Base-by-base conservation (phyloP, 2,888 invertebrate species). In the Hoplodrina ambigua region DNA sequence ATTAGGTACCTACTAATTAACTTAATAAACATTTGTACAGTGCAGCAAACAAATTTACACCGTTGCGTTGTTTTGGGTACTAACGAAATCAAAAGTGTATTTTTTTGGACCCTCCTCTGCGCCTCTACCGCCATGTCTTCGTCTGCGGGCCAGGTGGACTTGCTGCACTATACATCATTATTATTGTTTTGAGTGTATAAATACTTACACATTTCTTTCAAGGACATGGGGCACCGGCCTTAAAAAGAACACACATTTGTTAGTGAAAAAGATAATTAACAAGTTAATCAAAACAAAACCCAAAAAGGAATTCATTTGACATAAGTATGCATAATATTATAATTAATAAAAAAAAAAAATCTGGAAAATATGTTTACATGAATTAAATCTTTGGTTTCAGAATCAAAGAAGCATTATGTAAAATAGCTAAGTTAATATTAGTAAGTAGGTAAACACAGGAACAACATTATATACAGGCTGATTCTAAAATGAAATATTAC, bases 171-270 rank as follows among this genome's bases (percentile, higher is more conserved):
- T 41, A 11, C 41, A 41, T 41, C 41, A 41, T 41, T 13, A 41
- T 41, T 41, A 41, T 41, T 2, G 41, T 41, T 41, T 41, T 17
- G 58, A 66, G 56, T 58, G 10, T 56, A 0, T 61, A 61, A 55
- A 53, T 88, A 91, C 95, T 94, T 92, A 95, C 95, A 94, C 87
- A 90, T 94, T 96, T 86, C 95, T 92, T 85, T 95, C 94, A 80
- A 96, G 90, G 52, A 91, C 91, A 87, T 94, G 95, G 50, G 94
- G 93, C 78, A 94, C 86, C 52, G 94, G 92, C 88, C 95, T 95
- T 86, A 75, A 93, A 94, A 84, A 81, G 86, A 86, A 85, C 86
- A 86, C 19, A 86, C 61, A 70, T 41, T 58, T 73, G 68, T 88
- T 85, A 88, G 80, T 80, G 72, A 58, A 54, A 55, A 61, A 49